Conservation (phyloP, 2,113 vertebrate genomes). For the Malurus melanocephalus region DNA sequence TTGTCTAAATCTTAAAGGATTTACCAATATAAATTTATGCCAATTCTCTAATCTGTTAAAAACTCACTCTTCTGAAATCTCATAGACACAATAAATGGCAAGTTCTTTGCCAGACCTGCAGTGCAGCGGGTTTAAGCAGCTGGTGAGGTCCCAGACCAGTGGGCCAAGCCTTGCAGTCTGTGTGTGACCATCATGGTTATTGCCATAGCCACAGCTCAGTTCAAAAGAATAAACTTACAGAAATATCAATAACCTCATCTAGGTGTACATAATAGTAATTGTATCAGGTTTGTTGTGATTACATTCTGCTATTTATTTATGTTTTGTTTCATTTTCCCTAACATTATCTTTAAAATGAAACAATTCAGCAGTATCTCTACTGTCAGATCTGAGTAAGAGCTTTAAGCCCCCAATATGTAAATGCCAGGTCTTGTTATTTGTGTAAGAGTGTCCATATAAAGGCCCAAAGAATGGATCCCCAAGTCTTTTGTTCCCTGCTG, state of each 20-base stretch:
- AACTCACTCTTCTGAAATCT: neutral
- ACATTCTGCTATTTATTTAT: neutral
- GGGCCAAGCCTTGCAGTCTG: neutral
- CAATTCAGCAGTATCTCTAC: neutral
- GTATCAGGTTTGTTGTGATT: neutral
- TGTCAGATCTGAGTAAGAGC: neutral
- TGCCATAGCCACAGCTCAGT: neutral
- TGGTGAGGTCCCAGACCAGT: neutral
- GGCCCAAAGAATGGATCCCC: rapidly evolving
- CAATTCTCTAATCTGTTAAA: neutral
- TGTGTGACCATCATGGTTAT: neutral
- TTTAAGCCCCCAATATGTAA: neutral
- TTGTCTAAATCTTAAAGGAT: neutral
- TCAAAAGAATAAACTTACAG: neutral
- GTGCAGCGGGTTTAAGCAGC: neutral
- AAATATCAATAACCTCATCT: neutral
- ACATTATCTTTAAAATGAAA: neutral
- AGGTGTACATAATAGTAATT: neutral
- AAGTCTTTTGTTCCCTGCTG: neutral
- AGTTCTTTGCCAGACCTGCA: neutral
- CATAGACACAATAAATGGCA: neutral
- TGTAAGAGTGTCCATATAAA: neutral
- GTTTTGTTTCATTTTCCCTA: neutral
- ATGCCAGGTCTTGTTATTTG: neutral
- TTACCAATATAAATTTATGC: neutral